Conservation (phyloP, 2,888 invertebrate species). For the Diarsia dahlii region DNA sequence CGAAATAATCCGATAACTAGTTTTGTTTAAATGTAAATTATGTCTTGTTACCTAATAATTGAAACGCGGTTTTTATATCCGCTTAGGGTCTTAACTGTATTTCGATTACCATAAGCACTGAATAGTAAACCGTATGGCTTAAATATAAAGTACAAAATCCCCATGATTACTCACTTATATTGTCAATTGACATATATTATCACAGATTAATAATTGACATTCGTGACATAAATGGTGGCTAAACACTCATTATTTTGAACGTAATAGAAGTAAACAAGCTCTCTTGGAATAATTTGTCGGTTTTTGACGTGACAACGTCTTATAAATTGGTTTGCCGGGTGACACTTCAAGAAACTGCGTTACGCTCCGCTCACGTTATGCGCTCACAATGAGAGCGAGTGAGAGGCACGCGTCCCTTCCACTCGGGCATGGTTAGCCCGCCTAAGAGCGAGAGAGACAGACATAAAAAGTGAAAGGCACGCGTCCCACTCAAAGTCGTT, state of each 20-base stretch:
- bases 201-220: constrained; percentile 34
- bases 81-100: constrained; percentile 25
- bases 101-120: background rate
- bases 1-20: constrained; percentile 32
- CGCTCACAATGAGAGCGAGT: too few species aligned
- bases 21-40: constrained; percentile 23
- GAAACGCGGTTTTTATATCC: constrained; percentile 33
- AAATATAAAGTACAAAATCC: background rate
- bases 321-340: too few species aligned
- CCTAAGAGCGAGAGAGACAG: too few species aligned
- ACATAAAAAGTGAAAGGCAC: too few species aligned
- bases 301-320: too few species aligned
- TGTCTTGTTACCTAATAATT: constrained; percentile 32
- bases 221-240: constrained; percentile 30
- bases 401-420: too few species aligned
- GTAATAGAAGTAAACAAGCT: constrained; percentile 1
- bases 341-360: too few species aligned
- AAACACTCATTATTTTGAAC: constrained; percentile 11
- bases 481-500: too few species aligned
- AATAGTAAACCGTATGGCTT: background rate
- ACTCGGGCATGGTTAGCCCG: too few species aligned
- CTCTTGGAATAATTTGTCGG: too few species aligned
- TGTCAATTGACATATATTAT: constrained; percentile 33
- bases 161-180: background rate
- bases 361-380: too few species aligned